A percentile compares a stretch with the other conserved stretches of the same genome.
phyloP scores from a whole-genome alignment of 2,888 invertebrate species.

The Hydrotaea cyrtoneurina region DNA sequence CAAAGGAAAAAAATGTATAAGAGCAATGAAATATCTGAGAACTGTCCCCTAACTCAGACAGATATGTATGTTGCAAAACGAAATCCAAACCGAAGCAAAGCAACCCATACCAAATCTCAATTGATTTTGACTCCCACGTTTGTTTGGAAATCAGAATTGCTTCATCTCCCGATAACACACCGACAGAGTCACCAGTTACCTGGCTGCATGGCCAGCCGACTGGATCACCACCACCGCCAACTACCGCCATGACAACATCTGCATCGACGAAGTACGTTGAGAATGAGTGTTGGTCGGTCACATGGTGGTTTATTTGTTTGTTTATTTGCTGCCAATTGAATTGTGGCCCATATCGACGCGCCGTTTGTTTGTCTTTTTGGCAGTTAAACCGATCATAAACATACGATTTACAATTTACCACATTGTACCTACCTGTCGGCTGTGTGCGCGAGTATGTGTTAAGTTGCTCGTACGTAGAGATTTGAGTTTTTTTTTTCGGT shows the following conservation, averaged over 20 bases:
- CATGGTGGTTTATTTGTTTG: conserved; percentile 5
- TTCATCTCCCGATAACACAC: conserved; percentile 47
- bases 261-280: background rate
- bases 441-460: conserved; percentile 45
- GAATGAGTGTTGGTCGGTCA: conserved; percentile 25
- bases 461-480: conserved; percentile 15
- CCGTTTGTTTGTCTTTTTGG: conserved; percentile 54
- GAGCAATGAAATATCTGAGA: conserved; percentile 35
- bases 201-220: too few relatives aligned
- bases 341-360: conserved; percentile 28
- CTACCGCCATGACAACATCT: too few relatives aligned
- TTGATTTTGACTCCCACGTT: conserved; percentile 63
- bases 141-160: conserved; percentile 24
- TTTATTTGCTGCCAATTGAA: conserved; percentile 46
- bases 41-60: conserved; percentile 60
- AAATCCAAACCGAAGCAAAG: conserved; percentile 2
- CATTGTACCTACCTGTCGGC: conserved; percentile 51
- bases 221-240: conserved; percentile 15
- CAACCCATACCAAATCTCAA: conserved; percentile 33
- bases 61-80: conserved; percentile 20
- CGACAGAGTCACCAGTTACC: too few relatives aligned
- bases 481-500: conserved; percentile 5
- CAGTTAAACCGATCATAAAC: conserved; percentile 62
- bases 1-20: background rate
- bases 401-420: conserved; percentile 46